Evolutionary conservation across 2,113 vertebrate species (phyloP).

Genomic region (Xyliphius kryptos): DNA sequence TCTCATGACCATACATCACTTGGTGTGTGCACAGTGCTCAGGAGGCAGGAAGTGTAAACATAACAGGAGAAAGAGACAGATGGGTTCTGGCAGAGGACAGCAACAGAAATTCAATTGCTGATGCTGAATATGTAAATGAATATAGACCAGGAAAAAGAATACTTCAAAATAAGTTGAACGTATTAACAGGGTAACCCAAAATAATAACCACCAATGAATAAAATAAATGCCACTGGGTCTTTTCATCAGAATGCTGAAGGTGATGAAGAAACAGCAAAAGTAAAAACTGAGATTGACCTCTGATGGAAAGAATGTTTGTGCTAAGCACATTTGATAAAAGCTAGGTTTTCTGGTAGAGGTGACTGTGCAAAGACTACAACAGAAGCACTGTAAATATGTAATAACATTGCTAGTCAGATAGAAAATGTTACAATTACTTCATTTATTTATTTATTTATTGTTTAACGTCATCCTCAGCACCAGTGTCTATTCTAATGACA

Average conservation of each 20-base stretch:
- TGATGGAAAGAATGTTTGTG: not conserved
- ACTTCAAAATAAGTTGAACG: not conserved
- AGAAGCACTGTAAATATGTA: no score
- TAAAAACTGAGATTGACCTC: not conserved
- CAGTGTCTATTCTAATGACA: no score
- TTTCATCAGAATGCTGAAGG: not conserved
- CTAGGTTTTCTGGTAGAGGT: not conserved
- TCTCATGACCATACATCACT: slow-evolving; percentile 5
- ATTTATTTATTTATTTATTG: no score
- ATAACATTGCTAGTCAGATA: no score
- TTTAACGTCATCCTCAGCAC: no score
- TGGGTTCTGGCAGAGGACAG: not conserved
- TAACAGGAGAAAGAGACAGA: slow-evolving; percentile 9
- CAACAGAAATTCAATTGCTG: not conserved
- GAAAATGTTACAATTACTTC: no score
- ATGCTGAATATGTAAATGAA: not conserved
- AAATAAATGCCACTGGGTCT: not conserved
- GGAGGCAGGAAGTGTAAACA: slow-evolving; percentile 2
- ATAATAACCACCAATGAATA: no score
- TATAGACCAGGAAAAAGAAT: not conserved
- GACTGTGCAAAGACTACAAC: no score
- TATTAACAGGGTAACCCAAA: not conserved
- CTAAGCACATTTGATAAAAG: not conserved
- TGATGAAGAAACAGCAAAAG: not conserved
- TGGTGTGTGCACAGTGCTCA: slow-evolving; percentile 4